phyloP scores from a whole-genome alignment of 1,140 invertebrate genomes.

The Dinoponera quadriceps region DNA sequence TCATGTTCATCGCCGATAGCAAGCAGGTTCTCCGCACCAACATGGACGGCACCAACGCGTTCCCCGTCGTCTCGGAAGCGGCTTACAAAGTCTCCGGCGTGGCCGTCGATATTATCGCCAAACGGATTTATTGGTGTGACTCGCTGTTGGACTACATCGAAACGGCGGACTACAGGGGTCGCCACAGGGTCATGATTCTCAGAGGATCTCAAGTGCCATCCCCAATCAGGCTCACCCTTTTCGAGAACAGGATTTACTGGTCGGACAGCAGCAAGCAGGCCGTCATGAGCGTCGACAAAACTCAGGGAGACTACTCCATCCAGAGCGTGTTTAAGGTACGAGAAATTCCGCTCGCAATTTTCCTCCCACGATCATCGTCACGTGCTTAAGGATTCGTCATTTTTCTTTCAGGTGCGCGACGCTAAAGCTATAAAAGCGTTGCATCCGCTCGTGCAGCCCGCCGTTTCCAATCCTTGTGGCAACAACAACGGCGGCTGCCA shows the following conservation, averaged over 20 bases:
- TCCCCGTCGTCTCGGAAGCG: constrained; percentile 94
- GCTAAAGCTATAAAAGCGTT: constrained; percentile 94
- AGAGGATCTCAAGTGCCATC: constrained; percentile 95
- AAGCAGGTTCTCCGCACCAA: constrained; percentile 95
- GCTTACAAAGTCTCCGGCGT: constrained; percentile 96
- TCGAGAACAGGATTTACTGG: constrained; percentile 97
- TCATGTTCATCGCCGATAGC: constrained; percentile 97
- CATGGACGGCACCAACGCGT: constrained; percentile 95
- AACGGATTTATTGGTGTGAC: constrained; percentile 98
- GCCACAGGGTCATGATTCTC: constrained; percentile 91
- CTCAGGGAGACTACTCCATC: constrained; percentile 91
- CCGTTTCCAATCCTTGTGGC: constrained; percentile 94
- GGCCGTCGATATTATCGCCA: constrained; percentile 94
- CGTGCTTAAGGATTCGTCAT: too few species aligned
- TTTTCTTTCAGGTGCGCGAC: constrained; percentile 87
- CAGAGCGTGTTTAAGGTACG: constrained; percentile 91
- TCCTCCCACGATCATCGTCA: too few species aligned
- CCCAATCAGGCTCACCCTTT: constrained; percentile 93
- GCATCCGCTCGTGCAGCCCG: constrained; percentile 91
- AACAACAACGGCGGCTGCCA: constrained; percentile 96
- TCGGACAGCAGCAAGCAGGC: constrained; percentile 98
- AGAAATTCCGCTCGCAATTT: too few species aligned
- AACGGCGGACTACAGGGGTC: constrained; percentile 97
- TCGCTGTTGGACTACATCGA: constrained; percentile 98
- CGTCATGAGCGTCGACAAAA: constrained; percentile 96